Conservation (phyloP, 1,140 invertebrate genomes). For the Macrosteles quadrilineatus region DNA sequence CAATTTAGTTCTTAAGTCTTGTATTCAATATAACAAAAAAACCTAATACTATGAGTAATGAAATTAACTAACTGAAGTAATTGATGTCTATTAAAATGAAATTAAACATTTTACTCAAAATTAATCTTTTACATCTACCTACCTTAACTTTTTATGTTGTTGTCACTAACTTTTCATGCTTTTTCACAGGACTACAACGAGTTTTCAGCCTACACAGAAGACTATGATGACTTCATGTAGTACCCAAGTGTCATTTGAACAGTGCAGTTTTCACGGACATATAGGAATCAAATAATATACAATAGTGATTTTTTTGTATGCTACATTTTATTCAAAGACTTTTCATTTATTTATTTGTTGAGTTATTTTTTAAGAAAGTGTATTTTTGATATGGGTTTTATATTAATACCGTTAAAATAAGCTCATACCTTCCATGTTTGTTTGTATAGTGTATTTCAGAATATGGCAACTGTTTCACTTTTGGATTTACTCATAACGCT, state of each 20-base stretch:
- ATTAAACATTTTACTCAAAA: too few relatives aligned
- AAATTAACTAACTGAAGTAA: too few relatives aligned
- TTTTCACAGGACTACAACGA: constrained; percentile 53
- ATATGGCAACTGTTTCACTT: neutral
- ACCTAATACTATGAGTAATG: too few relatives aligned
- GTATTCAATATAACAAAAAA: too few relatives aligned
- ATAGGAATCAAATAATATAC: neutral
- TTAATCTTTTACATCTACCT: too few relatives aligned
- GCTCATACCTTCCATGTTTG: neutral
- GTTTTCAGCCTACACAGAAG: constrained; percentile 59
- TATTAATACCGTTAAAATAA: neutral
- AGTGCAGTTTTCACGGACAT: neutral
- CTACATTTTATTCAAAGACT: constrained; percentile 16
- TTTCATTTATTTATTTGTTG: constrained; percentile 20
- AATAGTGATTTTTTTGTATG: constrained; percentile 1
- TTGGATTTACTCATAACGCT: neutral
- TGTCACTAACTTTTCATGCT: too few relatives aligned
- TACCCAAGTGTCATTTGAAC: constrained; percentile 42
- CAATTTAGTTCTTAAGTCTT: too few relatives aligned
- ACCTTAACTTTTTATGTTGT: too few relatives aligned
- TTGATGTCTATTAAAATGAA: too few relatives aligned
- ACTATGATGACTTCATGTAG: constrained; percentile 71
- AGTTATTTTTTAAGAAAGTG: constrained; percentile 8
- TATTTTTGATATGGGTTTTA: constrained; percentile 26
- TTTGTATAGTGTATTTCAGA: neutral